A percentile compares a stretch with the other conserved stretches of the same genome.
phyloP scores from a whole-genome alignment of 2,113 vertebrate species.

The Percina caprodes region DNA sequence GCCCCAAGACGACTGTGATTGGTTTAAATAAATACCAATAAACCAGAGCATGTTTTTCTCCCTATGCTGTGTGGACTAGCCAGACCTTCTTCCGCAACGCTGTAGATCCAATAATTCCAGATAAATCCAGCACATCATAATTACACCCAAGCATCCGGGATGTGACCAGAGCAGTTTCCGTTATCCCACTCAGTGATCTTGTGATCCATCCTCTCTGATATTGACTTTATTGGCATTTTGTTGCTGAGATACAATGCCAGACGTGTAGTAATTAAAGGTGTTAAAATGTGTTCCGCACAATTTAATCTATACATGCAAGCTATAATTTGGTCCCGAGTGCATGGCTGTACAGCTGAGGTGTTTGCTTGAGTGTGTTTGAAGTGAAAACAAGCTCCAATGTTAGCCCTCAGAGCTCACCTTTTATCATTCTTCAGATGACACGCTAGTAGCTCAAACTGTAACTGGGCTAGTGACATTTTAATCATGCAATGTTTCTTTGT shows the following conservation, averaged over 20 bases:
- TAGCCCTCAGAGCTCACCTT: background rate
- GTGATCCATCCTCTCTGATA: background rate
- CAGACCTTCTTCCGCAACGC: no score
- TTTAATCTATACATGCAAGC: slow-evolving; percentile 1
- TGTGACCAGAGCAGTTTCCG: background rate
- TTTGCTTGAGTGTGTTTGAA: background rate
- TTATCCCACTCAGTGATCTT: slow-evolving; percentile 7
- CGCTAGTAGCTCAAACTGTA: background rate
- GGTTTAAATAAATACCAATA: no score
- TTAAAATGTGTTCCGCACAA: slow-evolving; percentile 7
- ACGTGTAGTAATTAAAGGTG: slow-evolving; percentile 30
- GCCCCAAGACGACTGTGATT: no score
- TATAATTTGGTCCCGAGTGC: slow-evolving; percentile 26
- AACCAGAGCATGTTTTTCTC: no score
- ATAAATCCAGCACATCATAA: background rate
- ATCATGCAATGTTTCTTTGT: background rate
- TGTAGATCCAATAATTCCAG: no score
- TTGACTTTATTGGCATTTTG: background rate
- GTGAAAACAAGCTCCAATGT: background rate
- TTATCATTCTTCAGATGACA: background rate
- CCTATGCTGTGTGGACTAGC: no score
- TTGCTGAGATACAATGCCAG: background rate
- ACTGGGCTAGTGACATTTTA: background rate
- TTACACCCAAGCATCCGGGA: background rate
- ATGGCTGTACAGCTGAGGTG: background rate